Base-by-base conservation (phyloP, 2,888 invertebrate genomes). In the Nemapogon koenigi region DNA sequence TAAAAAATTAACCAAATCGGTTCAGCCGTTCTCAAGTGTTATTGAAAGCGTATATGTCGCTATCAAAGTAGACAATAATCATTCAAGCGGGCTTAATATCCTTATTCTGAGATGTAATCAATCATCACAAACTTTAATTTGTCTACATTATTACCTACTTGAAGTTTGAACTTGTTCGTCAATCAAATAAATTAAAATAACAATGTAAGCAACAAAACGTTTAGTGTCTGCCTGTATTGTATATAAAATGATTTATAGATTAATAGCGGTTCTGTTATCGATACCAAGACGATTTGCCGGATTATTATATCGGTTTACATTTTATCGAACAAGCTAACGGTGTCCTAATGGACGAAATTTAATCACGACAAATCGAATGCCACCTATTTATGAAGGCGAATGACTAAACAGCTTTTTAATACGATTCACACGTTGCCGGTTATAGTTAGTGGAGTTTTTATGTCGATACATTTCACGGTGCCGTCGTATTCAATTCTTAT, bases 321-420 rank as follows among this genome's bases (percentile, higher is more conserved):
- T n/a, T 58, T 52, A 59, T 54, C 61, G 57, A 62, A 58, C 55
- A 51, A 48, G 48, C 56, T 76, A 76, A 73, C 78, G 75, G 73
- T 62, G 62, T 62, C 53, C 63, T 71, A 72, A 73, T 75, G 64
- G 73, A 66, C 61, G 59, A 72, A 75, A 75, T 78, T 75, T 76
- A 76, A 78, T 78, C 76, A 76, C 72, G 64, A 73, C 71, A 73
- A 73, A 70, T 69, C 71, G 76, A 78, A 76, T 73, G 75, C 70
- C 66, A 78, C 68, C 68, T 73, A 73, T 73, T 78, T 75, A 75
- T 76, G 75, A 75, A 72, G 65, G 54, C 62, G 71, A 62, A 75
- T 78, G 78, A 78, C 78, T 78, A 60, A 70, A 76, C 78, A 78
- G 52, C 60, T 75, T 78, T 78, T 76, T 78, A 75, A 78, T 78